A percentile compares a stretch with the other conserved stretches of the same genome.
Evolutionary conservation across 2,113 vertebrate genomes (phyloP).

Genomic region (Stomatorhinus ivindoensis): DNA sequence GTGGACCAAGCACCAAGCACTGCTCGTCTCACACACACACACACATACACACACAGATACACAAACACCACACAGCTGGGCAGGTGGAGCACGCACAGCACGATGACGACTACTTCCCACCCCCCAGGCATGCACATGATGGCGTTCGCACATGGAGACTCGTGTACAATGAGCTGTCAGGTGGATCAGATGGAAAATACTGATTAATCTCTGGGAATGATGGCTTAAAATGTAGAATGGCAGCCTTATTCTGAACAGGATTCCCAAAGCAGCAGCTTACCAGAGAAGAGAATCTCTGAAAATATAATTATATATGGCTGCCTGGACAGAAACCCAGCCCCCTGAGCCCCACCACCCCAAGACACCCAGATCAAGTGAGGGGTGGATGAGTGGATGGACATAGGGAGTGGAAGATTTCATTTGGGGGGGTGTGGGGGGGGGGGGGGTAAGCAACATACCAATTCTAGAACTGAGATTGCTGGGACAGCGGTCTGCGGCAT

Average conservation of each 20-base stretch:
- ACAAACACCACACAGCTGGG: conserved; percentile 9
- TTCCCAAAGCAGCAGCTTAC: not conserved
- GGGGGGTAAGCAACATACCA: conserved; percentile 87
- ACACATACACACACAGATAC: not conserved
- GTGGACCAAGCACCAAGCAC: not conserved
- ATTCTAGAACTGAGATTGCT: conserved; percentile 99
- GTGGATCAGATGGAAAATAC: not conserved
- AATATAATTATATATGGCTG: not conserved
- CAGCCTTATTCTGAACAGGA: not conserved
- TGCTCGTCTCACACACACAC: not conserved
- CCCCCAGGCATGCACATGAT: conserved; percentile 25
- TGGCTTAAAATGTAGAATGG: conserved; percentile 19
- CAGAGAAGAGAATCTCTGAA: conserved; percentile 32
- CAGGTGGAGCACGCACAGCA: conserved; percentile 19
- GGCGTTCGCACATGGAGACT: not conserved
- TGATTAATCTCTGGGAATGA: conserved; percentile 5
- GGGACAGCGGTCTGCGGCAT: conserved; percentile 99
- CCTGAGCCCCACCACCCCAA: conserved; percentile 16
- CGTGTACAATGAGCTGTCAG: not conserved
- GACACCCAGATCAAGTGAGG: conserved; percentile 42
- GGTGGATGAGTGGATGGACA: conserved; percentile 43
- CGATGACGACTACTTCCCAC: conserved; percentile 20
- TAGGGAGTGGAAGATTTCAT: conserved; percentile 43
- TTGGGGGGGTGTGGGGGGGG: conserved; percentile 57
- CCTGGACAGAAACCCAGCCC: not conserved